Conservation (phyloP, 2,113 vertebrate genomes). For the Antidorcas marsupialis region DNA sequence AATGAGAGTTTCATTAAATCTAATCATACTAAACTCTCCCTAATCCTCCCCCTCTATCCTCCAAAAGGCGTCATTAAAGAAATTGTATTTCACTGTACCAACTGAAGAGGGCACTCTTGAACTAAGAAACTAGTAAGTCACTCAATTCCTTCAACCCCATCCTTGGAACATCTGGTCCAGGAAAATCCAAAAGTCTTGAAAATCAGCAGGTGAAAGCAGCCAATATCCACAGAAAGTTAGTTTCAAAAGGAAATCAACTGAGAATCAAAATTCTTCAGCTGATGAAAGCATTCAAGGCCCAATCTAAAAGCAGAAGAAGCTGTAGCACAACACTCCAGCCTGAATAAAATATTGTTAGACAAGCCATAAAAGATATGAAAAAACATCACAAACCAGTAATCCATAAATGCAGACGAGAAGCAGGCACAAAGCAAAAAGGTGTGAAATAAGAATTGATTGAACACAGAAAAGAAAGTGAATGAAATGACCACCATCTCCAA, state of each 20-base stretch:
- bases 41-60: neutral
- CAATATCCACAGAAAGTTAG: neutral
- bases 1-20: neutral
- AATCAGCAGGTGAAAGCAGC: neutral
- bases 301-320: neutral
- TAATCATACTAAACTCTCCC: neutral
- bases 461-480: neutral
- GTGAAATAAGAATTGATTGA: neutral
- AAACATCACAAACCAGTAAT: neutral
- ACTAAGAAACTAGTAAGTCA: neutral
- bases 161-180: neutral
- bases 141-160: neutral
- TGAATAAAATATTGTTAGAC: neutral
- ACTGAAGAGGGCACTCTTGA: conserved; percentile 31
- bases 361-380: neutral
- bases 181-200: neutral
- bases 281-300: neutral
- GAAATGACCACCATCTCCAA: neutral
- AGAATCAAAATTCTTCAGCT: neutral
- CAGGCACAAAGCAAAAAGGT: neutral
- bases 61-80: neutral
- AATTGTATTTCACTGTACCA: neutral
- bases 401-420: neutral
- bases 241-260: neutral
- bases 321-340: neutral